Percentiles rank a stretch among this genome's conserved stretches.
Conservation (phyloP, 2,113 vertebrate genomes). For the Semicossyphus pulcher region DNA sequence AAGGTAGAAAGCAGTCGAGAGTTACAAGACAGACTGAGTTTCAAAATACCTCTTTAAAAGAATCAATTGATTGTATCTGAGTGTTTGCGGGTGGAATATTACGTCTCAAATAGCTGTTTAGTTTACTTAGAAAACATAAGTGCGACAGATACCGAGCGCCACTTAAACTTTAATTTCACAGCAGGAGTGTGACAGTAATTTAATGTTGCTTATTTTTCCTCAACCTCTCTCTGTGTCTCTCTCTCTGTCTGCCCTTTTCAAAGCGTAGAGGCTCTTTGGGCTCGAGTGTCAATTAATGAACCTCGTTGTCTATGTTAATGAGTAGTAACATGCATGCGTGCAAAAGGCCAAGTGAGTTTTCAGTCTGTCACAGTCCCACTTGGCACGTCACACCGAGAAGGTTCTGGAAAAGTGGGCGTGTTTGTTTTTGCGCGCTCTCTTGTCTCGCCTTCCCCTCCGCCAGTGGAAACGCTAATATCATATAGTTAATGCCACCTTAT, state of each 20-base stretch:
- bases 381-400: conserved; percentile 45
- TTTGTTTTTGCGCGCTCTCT: conserved; percentile 54
- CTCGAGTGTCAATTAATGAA: conserved; percentile 79
- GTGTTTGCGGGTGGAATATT: background rate
- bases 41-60: background rate
- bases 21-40: background rate
- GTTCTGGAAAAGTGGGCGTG: conserved; percentile 57
- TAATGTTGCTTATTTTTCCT: conserved; percentile 45
- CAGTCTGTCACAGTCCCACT: conserved; percentile 60
- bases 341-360: conserved; percentile 79
- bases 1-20: no score
- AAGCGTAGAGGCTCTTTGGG: conserved; percentile 72
- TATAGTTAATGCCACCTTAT: conserved; percentile 70
- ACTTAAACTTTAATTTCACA: conserved; percentile 57
- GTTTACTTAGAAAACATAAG: conserved; percentile 8
- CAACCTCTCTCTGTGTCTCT: background rate
- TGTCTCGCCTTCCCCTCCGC: conserved; percentile 32
- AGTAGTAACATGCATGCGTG: conserved; percentile 68
- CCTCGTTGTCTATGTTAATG: conserved; percentile 82
- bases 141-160: conserved; percentile 11
- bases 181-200: conserved; percentile 28
- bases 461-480: conserved; percentile 58
- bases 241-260: conserved; percentile 74
- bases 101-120: background rate
- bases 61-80: background rate